These are phyloP conservation scores for Mus minutoides DNA, from an alignment of 2,797 vertebrate genomes.

Conservation along the genomic window DNA sequence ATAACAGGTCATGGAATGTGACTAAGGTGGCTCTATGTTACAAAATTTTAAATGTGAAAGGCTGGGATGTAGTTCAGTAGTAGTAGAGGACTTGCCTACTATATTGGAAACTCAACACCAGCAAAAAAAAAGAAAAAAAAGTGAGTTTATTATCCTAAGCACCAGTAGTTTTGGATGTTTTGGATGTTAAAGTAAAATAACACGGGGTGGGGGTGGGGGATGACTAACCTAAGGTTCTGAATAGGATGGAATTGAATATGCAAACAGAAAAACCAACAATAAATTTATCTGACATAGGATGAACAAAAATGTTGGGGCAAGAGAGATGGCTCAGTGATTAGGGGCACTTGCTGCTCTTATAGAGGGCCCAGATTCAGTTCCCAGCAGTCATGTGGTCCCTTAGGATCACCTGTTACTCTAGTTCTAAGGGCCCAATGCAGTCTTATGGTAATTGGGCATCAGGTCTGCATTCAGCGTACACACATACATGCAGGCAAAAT, in stretches of 20 bases:
- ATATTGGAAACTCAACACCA: not conserved
- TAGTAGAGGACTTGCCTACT: not conserved
- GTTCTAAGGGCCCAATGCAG: not conserved
- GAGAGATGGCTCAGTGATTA: not conserved
- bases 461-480: not conserved
- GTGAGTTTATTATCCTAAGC: conserved; percentile 1
- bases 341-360: not conserved
- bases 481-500: not conserved
- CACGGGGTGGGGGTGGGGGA: too few relatives aligned
- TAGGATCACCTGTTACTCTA: not conserved
- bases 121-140: not conserved
- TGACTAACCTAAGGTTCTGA: conserved; percentile 5
- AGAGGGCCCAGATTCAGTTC: not conserved
- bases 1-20: not conserved
- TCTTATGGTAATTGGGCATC: not conserved
- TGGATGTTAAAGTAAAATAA: not conserved
- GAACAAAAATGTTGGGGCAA: not conserved
- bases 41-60: not conserved
- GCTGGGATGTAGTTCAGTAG: not conserved
- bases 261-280: conserved; percentile 22
- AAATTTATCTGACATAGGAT: not conserved
- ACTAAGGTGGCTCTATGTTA: not conserved
- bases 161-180: conserved; percentile 16
- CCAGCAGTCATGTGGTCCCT: not conserved
- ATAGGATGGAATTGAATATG: not conserved